These are phyloP conservation scores for Crocidura indochinensis DNA, from an alignment of 2,797 vertebrate genomes.

Conservation along the genomic window DNA sequence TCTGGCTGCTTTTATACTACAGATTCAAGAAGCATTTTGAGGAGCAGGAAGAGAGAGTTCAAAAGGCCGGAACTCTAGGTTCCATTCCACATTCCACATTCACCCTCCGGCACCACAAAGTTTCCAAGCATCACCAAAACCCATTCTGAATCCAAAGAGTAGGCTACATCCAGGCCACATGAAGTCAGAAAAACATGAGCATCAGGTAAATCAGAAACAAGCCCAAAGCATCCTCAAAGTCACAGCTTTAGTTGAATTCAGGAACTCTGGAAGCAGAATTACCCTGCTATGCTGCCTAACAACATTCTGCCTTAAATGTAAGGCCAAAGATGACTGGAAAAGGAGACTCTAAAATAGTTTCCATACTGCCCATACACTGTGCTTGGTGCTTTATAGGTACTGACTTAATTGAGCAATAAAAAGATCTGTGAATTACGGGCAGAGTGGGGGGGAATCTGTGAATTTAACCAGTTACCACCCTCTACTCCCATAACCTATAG, in stretches of 20 bases:
- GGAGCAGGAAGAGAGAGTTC: too few relatives aligned
- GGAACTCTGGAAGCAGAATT: background rate
- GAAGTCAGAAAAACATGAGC: background rate
- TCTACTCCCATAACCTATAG: background rate
- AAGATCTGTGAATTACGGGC: background rate
- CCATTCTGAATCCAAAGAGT: background rate
- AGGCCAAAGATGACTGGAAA: background rate
- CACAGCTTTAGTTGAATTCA: background rate
- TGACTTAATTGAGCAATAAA: background rate
- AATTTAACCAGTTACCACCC: background rate
- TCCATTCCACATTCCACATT: too few relatives aligned
- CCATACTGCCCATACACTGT: background rate
- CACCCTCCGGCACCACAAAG: too few relatives aligned
- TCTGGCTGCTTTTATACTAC: background rate
- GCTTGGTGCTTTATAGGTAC: background rate
- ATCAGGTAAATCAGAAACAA: conserved; percentile 9
- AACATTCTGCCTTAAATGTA: background rate
- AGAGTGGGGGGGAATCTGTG: too few relatives aligned
- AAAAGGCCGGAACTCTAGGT: too few relatives aligned
- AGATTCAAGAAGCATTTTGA: background rate
- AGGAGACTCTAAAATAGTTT: background rate
- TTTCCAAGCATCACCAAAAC: too few relatives aligned
- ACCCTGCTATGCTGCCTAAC: background rate
- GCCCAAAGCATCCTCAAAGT: background rate
- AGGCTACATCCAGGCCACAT: background rate